Evolutionary conservation across 2,888 invertebrate species (phyloP).

Genomic region (Epinotia demarniana): DNA sequence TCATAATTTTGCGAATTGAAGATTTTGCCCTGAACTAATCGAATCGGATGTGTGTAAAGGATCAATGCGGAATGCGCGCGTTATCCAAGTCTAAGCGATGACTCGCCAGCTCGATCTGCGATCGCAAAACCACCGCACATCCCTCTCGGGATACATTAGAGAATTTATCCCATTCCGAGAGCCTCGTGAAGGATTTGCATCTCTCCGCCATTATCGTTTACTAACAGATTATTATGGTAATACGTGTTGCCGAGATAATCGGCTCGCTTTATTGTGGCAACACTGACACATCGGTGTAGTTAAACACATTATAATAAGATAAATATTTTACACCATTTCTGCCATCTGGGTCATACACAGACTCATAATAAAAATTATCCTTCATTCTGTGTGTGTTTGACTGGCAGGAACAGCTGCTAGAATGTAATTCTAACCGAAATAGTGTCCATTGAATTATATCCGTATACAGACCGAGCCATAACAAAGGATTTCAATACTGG

Average conservation of each 20-base stretch:
- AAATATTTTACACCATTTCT: no score
- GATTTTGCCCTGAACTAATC: neutral
- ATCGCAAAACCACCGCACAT: conserved; percentile 40
- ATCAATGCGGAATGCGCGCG: neutral
- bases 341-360: no score
- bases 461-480: no score
- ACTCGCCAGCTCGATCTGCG: conserved; percentile 19
- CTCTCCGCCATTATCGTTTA: conserved; percentile 40
- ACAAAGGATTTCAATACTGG: no score
- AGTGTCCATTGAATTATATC: no score
- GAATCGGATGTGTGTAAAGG: no score
- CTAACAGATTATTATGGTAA: conserved; percentile 44
- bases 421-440: no score
- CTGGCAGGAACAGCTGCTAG: no score
- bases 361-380: no score
- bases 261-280: conserved; percentile 24
- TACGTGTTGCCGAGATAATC: conserved; percentile 35
- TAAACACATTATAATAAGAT: neutral
- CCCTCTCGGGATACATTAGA: conserved; percentile 58
- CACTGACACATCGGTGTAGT: conserved; percentile 10
- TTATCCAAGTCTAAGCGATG: conserved; percentile 21
- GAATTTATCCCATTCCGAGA: conserved; percentile 51
- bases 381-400: no score
- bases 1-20: no score
- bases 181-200: conserved; percentile 43